phyloP scores from a whole-genome alignment of 2,113 vertebrate species.

The Brienomyrus longianalis region DNA sequence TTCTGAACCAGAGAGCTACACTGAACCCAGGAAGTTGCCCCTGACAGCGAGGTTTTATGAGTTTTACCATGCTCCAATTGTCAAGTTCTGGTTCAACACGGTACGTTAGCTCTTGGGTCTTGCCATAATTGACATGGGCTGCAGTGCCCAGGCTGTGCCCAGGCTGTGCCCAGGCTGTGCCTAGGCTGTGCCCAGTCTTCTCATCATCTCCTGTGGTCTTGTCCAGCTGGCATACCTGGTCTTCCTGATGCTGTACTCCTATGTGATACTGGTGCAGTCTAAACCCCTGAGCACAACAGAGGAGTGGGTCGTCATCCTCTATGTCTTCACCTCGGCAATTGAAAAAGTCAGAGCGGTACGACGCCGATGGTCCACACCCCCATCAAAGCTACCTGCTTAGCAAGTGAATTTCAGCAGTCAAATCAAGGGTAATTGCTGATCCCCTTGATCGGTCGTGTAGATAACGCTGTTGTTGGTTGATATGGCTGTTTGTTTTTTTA shows the following conservation, averaged over 20 bases:
- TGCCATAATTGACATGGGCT: not conserved
- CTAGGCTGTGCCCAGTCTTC: not conserved
- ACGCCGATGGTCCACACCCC: not conserved
- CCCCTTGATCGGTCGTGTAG: not conserved
- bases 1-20: conserved; percentile 71
- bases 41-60: conserved; percentile 91
- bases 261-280: conserved; percentile 90
- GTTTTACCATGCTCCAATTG: conserved; percentile 96
- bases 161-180: not conserved
- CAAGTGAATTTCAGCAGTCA: not conserved
- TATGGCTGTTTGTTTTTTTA: conserved; percentile 40
- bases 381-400: not conserved
- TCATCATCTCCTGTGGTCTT: not conserved
- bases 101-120: conserved; percentile 48
- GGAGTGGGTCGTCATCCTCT: conserved; percentile 95
- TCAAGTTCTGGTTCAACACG: conserved; percentile 98
- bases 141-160: not conserved
- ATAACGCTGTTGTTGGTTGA: not conserved
- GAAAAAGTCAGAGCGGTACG: conserved; percentile 93
- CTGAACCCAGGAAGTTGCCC: conserved; percentile 82
- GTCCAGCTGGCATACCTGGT: conserved; percentile 84
- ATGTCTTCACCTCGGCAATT: conserved; percentile 91
- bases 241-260: conserved; percentile 94
- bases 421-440: too few species aligned
- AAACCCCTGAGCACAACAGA: conserved; percentile 70